These are phyloP conservation scores for Julus scanicus DNA, from an alignment of 2,888 invertebrate genomes.

Conservation along the genomic window DNA sequence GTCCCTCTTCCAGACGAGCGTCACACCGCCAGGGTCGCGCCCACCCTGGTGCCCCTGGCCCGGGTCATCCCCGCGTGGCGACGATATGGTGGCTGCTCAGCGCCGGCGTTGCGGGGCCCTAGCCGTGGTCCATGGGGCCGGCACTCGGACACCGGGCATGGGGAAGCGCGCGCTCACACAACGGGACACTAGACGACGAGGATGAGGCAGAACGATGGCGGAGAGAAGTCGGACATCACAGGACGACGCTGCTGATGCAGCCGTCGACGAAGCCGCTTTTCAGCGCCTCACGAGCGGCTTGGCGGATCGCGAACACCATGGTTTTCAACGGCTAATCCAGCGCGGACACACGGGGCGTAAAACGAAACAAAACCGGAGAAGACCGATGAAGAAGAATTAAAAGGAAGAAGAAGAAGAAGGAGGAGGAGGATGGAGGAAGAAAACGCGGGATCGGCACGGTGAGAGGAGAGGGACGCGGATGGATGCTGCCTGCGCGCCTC, in stretches of 20 bases:
- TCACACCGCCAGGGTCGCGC: conserved; percentile 9
- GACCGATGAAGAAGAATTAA: background rate
- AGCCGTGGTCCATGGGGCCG: conserved; percentile 47
- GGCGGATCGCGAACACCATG: background rate
- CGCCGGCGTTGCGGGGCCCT: conserved; percentile 19
- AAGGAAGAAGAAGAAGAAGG: background rate
- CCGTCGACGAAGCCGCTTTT: too few relatives aligned
- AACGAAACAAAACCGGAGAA: conserved; percentile 9
- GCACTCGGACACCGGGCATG: background rate
- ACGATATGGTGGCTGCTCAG: conserved; percentile 26
- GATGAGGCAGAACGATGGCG: conserved; percentile 3
- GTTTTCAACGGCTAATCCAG: conserved; percentile 3
- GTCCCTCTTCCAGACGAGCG: conserved; percentile 48
- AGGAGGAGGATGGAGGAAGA: background rate
- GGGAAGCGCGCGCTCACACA: background rate
- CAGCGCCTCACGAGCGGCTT: background rate
- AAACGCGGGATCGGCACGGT: conserved; percentile 2
- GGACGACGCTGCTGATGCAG: background rate
- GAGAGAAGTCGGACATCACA: conserved; percentile 1
- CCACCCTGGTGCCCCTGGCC: conserved; percentile 15
- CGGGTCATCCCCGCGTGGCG: conserved; percentile 44
- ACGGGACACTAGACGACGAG: background rate
- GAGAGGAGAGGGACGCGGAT: conserved; percentile 27
- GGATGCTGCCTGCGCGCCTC: background rate
- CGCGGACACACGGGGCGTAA: background rate